A percentile compares a stretch with the other conserved stretches of the same genome.
Evolutionary conservation across 2,888 invertebrate genomes (phyloP).

Genomic region (Apamea anceps): DNA sequence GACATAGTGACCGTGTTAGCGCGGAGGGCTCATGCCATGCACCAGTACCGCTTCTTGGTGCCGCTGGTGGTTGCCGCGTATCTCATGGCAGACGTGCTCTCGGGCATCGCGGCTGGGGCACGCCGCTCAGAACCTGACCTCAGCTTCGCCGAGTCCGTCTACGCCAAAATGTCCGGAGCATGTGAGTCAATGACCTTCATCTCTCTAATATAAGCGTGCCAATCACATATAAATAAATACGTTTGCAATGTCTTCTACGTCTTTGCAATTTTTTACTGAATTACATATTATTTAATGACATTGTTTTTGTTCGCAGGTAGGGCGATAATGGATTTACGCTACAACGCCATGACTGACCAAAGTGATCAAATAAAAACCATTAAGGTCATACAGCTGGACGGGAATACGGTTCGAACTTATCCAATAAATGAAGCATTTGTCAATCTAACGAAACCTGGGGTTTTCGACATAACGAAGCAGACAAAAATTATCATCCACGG

Average conservation of each 20-base stretch:
- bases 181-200: slow-evolving; percentile 81
- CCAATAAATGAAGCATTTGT: slow-evolving; percentile 83
- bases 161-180: slow-evolving; percentile 85
- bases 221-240: slow-evolving; percentile 29
- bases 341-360: slow-evolving; percentile 77
- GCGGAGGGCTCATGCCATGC: slow-evolving; percentile 84
- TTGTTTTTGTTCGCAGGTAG: slow-evolving; percentile 79
- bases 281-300: slow-evolving; percentile 13
- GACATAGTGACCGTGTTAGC: slow-evolving; percentile 87
- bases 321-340: slow-evolving; percentile 85
- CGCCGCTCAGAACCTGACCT: slow-evolving; percentile 72
- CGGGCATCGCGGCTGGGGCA: slow-evolving; percentile 59
- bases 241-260: neutral
- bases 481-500: slow-evolving; percentile 88
- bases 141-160: slow-evolving; percentile 84
- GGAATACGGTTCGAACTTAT: slow-evolving; percentile 74
- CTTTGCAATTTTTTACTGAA: neutral
- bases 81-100: slow-evolving; percentile 64
- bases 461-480: slow-evolving; percentile 86
- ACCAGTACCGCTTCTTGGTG: slow-evolving; percentile 75
- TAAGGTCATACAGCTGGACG: slow-evolving; percentile 82
- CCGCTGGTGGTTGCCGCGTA: slow-evolving; percentile 73
- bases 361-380: slow-evolving; percentile 82
- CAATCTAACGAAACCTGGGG: slow-evolving; percentile 77
- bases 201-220: slow-evolving; percentile 57